A percentile compares a stretch with the other conserved stretches of the same genome.
Evolutionary conservation across 2,888 invertebrate species (phyloP).

Genomic region (Habroteleia sp.): DNA sequence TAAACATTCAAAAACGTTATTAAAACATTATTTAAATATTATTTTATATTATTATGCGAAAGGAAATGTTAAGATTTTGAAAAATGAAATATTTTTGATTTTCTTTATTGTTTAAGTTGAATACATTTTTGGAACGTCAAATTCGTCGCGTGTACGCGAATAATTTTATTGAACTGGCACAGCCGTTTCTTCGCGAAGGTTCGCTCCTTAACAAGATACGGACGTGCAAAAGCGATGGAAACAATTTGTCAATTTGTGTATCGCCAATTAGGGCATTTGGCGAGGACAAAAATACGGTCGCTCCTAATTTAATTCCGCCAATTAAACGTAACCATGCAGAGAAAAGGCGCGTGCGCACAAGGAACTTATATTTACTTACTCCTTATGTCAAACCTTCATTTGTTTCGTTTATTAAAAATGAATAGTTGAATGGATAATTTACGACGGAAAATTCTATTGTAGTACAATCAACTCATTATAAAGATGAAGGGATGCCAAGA

Average conservation of each 20-base stretch:
- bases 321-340: conserved; percentile 66
- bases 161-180: conserved; percentile 23
- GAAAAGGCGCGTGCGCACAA: conserved; percentile 4
- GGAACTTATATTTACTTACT: not conserved
- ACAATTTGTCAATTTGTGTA: conserved; percentile 79
- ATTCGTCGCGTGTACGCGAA: conserved; percentile 29
- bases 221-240: conserved; percentile 74
- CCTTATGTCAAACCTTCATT: no score
- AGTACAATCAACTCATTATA: no score
- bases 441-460: no score
- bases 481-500: no score
- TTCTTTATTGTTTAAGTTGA: no score
- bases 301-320: conserved; percentile 78
- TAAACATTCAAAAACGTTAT: no score
- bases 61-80: no score
- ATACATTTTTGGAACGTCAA: conserved; percentile 4
- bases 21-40: no score
- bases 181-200: conserved; percentile 44
- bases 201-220: conserved; percentile 69
- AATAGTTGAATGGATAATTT: not conserved
- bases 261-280: conserved; percentile 77
- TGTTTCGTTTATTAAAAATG: not conserved
- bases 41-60: no score
- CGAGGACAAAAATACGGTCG: conserved; percentile 73
- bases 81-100: no score